Percentiles rank a stretch among this genome's conserved stretches.
Evolutionary conservation across 2,888 invertebrate species (phyloP).

Genomic region (Carterocephalus palaemon): DNA sequence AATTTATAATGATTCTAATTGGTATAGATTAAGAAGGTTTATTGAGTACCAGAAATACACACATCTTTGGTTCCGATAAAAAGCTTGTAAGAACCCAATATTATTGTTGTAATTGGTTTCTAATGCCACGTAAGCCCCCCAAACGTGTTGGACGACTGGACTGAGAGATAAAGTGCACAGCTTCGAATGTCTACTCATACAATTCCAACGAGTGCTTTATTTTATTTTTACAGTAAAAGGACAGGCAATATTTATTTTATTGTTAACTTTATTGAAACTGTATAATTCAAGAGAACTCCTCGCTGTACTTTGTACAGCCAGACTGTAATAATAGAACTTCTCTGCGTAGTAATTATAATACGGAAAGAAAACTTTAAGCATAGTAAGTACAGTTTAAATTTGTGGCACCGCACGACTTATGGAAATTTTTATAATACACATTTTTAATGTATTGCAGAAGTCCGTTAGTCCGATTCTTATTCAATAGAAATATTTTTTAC

Average conservation of each 20-base stretch:
- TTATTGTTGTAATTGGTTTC: conserved; percentile 78
- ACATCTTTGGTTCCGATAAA: conserved; percentile 15
- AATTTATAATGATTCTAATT: background rate
- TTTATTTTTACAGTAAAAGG: conserved; percentile 32
- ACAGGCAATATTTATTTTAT: conserved; percentile 26
- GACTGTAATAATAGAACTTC: conserved; percentile 23
- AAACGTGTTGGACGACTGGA: conserved; percentile 76
- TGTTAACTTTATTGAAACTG: conserved; percentile 23
- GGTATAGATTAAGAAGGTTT: background rate
- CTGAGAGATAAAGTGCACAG: conserved; percentile 71
- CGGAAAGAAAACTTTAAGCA: conserved; percentile 21
- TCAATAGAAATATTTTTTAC: background rate
- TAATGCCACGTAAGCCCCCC: conserved; percentile 78
- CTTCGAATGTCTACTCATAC: conserved; percentile 39
- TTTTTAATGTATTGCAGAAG: conserved; percentile 7
- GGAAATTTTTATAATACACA: conserved; percentile 20
- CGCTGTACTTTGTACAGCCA: conserved; percentile 18
- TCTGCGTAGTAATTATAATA: conserved; percentile 21
- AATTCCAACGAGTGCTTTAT: conserved; percentile 13
- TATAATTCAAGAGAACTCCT: conserved; percentile 21
- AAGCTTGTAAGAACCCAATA: conserved; percentile 43
- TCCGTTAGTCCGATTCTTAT: too few relatives aligned
- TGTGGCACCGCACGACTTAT: conserved; percentile 13
- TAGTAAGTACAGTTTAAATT: conserved; percentile 13
- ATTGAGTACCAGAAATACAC: background rate